Evolutionary conservation across 2,113 vertebrate genomes (phyloP), one percentile per base, ranked within the genome.

Genomic region (Sarotherodon lohbergeri): DNA sequence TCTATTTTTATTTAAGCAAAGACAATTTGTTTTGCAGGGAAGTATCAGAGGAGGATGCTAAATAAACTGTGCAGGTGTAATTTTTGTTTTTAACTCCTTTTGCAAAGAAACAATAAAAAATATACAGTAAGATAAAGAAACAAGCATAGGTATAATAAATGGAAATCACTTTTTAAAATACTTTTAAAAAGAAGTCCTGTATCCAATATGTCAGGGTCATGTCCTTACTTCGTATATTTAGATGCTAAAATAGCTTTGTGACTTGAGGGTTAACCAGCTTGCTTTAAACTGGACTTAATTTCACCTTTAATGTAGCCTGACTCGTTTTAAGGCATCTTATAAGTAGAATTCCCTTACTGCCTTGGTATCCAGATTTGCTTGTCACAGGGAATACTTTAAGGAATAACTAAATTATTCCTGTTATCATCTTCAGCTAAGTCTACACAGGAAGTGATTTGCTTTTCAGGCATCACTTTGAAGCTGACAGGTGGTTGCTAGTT

Each of bases 331-430:
- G 22, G 8, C 41, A 73, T 46, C 22, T 29, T 48, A 29, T 48
- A 46, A 1, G 24, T 46, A 29, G 0, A 76, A 76, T 17, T 29
- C 0, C 16, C 14, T 73, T 2, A 17, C 68, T 73, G 41, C 8
- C 8, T 76, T 29, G 24, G 9, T 48, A 46, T 7, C 27, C 68
- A 76, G 43, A 76, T 76, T 29, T 48, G 4, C 24, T 0, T 17
- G 14, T 48, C 22, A 9, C 5, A 0, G 9, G 14, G 4, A 76
- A 46, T 48, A 29, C 41, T 48, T 76, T 27, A 46, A 17, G 68
- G 3, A 27, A 27, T 27, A 48, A 24, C 68, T 48, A 2, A 17
- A 48, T 29, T 73, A 9, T 7, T 24, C 36, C n/a, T 43, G 22
- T 73, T 27, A 41, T 41, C 22, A 43, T 71, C 66, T 43, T 71